Evolutionary conservation across 1,140 invertebrate species (phyloP).

Genomic region (Heliothis virescens): DNA sequence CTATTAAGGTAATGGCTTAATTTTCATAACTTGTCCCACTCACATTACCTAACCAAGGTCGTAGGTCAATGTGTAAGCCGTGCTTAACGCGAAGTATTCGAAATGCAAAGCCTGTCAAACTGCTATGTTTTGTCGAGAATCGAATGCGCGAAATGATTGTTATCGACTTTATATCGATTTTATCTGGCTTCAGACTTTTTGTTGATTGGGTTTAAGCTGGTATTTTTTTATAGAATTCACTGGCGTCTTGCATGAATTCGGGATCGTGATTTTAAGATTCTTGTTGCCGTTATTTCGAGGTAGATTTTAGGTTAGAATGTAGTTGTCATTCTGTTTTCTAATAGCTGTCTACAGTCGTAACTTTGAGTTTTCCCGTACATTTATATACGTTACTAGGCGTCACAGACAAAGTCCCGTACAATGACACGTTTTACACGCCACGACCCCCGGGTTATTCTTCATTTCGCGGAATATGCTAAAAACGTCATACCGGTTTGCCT

Average conservation of each 20-base stretch:
- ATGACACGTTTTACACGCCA: conserved; percentile 63
- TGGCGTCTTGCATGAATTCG: background rate
- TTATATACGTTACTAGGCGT: conserved; percentile 34
- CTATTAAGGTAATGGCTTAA: background rate
- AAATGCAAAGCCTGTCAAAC: conserved; percentile 36
- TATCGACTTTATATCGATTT: conserved; percentile 28
- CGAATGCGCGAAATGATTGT: conserved; percentile 20
- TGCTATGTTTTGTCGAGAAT: conserved; percentile 27
- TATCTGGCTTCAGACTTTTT: conserved; percentile 8
- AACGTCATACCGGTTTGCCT: conserved; percentile 53
- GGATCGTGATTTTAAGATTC: background rate
- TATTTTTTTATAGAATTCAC: too few relatives aligned
- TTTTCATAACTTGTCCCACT: conserved; percentile 32
- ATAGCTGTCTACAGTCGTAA: conserved; percentile 36
- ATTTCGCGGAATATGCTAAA: conserved; percentile 58
- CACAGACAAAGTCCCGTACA: conserved; percentile 54
- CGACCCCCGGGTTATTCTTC: conserved; percentile 58
- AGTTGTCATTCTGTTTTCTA: background rate
- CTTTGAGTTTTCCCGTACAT: conserved; percentile 15
- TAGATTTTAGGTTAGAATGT: conserved; percentile 2
- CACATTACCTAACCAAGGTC: conserved; percentile 48
- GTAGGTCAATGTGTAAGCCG: conserved; percentile 52
- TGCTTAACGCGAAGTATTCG: conserved; percentile 38
- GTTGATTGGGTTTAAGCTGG: background rate
- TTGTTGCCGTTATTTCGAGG: background rate